Percentiles rank a stretch among this genome's conserved stretches.
Evolutionary conservation across 1,140 invertebrate genomes (phyloP).

Genomic region (Patella vulgata): DNA sequence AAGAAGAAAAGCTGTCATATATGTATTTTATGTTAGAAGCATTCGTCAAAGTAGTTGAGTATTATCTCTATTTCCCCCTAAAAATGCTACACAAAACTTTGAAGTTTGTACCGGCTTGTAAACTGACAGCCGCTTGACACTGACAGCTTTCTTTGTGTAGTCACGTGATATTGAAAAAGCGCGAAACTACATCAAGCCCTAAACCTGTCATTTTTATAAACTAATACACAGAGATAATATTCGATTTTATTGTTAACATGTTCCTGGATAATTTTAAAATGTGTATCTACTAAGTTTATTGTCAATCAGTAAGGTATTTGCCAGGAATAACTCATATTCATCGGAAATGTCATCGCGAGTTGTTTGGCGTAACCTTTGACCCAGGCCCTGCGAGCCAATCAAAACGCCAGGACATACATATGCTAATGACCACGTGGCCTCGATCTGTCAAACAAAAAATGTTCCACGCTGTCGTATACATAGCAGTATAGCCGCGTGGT

Average conservation of each 20-base stretch:
- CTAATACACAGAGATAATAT: not conserved
- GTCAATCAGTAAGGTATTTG: not conserved
- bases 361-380: constrained; percentile 6
- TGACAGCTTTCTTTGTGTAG: constrained; percentile 16
- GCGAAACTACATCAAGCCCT: not conserved
- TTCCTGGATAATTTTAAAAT: not conserved
- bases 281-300: not conserved
- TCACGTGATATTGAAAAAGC: constrained; percentile 13
- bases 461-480: not conserved
- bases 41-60: too few species aligned
- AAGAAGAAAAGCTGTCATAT: too few species aligned
- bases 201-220: too few species aligned
- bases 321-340: not conserved
- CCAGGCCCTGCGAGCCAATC: constrained; percentile 4
- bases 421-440: constrained; percentile 17
- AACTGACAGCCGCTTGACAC: constrained; percentile 9
- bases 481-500: constrained; percentile 12
- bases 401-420: not conserved
- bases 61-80: too few species aligned
- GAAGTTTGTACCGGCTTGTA: too few species aligned
- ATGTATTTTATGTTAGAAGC: too few species aligned
- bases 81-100: too few species aligned
- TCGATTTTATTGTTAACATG: not conserved
- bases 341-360: constrained; percentile 1
- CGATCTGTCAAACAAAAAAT: constrained; percentile 15